A percentile compares a stretch with the other conserved stretches of the same genome.
Evolutionary conservation across 1,140 invertebrate genomes (phyloP).

Genomic region (Globodera ellingtonae): DNA sequence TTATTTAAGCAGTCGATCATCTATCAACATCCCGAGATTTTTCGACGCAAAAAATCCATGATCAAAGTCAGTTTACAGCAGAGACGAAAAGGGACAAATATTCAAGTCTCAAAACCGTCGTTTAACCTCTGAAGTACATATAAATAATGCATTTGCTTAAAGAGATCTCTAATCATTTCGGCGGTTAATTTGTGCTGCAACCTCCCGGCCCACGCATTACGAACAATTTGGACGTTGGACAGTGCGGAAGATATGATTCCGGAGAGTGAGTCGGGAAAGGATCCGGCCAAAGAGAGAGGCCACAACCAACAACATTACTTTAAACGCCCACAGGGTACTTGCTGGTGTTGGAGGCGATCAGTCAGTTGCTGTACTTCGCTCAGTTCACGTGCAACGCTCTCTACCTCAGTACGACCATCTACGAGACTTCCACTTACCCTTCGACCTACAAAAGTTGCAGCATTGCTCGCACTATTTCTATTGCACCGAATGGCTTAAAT

Average conservation of each 20-base stretch:
- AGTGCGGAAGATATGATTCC: slow-evolving; percentile 43
- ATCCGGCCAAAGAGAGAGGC: slow-evolving; percentile 15
- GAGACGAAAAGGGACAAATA: too few species aligned
- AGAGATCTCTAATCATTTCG: slow-evolving; percentile 59
- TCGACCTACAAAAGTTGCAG: slow-evolving; percentile 17
- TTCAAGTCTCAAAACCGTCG: too few species aligned
- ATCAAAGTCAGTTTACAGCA: slow-evolving; percentile 24
- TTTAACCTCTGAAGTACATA: too few species aligned
- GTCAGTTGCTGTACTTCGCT: slow-evolving; percentile 57
- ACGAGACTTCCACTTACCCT: slow-evolving; percentile 53
- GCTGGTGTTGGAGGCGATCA: slow-evolving; percentile 48
- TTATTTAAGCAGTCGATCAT: slow-evolving; percentile 44
- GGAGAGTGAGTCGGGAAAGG: slow-evolving; percentile 30
- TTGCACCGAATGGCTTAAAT: slow-evolving; percentile 1
- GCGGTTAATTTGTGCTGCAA: slow-evolving; percentile 59
- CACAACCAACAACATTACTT: slow-evolving; percentile 18
- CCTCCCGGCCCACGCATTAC: slow-evolving; percentile 55
- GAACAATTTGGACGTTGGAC: slow-evolving; percentile 53
- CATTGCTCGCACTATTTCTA: neutral
- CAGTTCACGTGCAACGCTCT: slow-evolving; percentile 62
- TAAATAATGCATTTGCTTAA: too few species aligned
- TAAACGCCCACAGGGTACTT: slow-evolving; percentile 6
- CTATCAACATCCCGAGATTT: slow-evolving; percentile 43
- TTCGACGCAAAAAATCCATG: slow-evolving; percentile 52
- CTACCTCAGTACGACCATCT: slow-evolving; percentile 59